Conservation (phyloP, 2,797 vertebrate species). For the Enteromius paludinosus region DNA sequence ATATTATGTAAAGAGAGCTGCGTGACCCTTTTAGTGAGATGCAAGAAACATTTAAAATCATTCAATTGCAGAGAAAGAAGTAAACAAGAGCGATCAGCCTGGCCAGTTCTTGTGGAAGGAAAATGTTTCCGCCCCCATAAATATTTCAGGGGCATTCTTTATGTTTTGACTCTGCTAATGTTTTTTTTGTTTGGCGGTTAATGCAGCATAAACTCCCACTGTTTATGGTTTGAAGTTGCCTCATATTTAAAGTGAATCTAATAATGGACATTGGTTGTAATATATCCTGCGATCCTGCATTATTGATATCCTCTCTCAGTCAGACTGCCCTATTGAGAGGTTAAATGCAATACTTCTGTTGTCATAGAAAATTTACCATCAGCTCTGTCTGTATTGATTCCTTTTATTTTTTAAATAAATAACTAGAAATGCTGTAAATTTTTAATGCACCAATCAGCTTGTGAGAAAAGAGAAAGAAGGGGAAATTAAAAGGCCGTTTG, state of each 20-base stretch:
- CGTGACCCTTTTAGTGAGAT: not conserved
- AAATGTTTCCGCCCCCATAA: slow-evolving; percentile 48
- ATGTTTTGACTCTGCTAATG: slow-evolving; percentile 58
- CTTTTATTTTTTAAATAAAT: slow-evolving; percentile 70
- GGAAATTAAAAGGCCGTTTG: slow-evolving; percentile 23
- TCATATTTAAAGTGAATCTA: slow-evolving; percentile 68
- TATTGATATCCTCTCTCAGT: slow-evolving; percentile 70
- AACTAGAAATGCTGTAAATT: slow-evolving; percentile 62
- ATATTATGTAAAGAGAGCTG: not conserved
- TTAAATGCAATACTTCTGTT: slow-evolving; percentile 70
- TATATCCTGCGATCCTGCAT: slow-evolving; percentile 68
- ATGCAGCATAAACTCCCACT: slow-evolving; percentile 54
- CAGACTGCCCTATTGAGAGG: slow-evolving; percentile 66
- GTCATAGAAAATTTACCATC: slow-evolving; percentile 73
- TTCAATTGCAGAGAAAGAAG: slow-evolving; percentile 43
- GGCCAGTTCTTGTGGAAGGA: slow-evolving; percentile 23
- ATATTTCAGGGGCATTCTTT: slow-evolving; percentile 64
- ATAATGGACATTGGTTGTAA: slow-evolving; percentile 67
- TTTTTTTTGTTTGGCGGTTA: slow-evolving; percentile 64
- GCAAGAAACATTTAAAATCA: slow-evolving; percentile 41
- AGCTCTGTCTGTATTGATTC: slow-evolving; percentile 65
- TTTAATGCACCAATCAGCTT: slow-evolving; percentile 62
- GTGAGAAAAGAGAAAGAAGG: slow-evolving; percentile 58
- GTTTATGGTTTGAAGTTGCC: slow-evolving; percentile 59
- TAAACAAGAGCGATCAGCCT: slow-evolving; percentile 50